Percentiles rank a stretch among this genome's conserved stretches.
Conservation (phyloP, 2,797 vertebrate species). For the Danio aesculapii region DNA sequence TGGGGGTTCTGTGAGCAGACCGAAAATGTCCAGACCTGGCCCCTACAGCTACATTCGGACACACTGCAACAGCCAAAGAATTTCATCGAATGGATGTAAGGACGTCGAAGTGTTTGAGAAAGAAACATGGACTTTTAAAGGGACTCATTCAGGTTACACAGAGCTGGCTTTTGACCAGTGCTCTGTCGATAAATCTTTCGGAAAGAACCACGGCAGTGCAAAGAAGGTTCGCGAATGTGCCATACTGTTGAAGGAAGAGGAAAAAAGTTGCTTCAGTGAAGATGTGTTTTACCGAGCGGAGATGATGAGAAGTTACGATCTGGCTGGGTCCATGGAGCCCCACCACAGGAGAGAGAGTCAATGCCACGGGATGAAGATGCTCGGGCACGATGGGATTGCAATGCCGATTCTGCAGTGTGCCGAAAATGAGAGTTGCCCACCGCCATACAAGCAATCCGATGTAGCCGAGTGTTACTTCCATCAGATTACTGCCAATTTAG, state of each 20-base stretch:
- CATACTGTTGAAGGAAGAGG: slow-evolving; percentile 84
- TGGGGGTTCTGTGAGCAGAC: slow-evolving; percentile 78
- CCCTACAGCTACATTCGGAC: slow-evolving; percentile 81
- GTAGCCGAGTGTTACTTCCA: slow-evolving; percentile 78
- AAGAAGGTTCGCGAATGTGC: slow-evolving; percentile 85
- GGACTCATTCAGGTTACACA: slow-evolving; percentile 82
- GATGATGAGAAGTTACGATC: slow-evolving; percentile 80
- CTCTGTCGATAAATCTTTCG: slow-evolving; percentile 79
- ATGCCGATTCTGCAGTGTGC: slow-evolving; percentile 77
- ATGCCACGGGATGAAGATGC: slow-evolving; percentile 80
- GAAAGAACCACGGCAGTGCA: slow-evolving; percentile 74
- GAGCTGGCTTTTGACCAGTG: slow-evolving; percentile 83
- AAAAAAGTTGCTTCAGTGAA: slow-evolving; percentile 81
- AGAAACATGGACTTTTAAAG: slow-evolving; percentile 82
- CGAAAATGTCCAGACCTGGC: slow-evolving; percentile 81
- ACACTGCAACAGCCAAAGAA: slow-evolving; percentile 74
- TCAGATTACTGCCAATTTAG: slow-evolving; percentile 76
- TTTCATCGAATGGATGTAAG: slow-evolving; percentile 76
- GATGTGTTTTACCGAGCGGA: slow-evolving; percentile 83
- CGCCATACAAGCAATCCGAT: slow-evolving; percentile 76
- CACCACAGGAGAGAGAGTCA: slow-evolving; percentile 82
- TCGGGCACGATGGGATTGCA: slow-evolving; percentile 75
- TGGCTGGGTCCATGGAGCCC: slow-evolving; percentile 74
- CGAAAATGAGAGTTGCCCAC: slow-evolving; percentile 75
- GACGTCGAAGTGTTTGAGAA: slow-evolving; percentile 80